Evolutionary conservation across 2,888 invertebrate species (phyloP).

Genomic region (Diarsia dahlii): DNA sequence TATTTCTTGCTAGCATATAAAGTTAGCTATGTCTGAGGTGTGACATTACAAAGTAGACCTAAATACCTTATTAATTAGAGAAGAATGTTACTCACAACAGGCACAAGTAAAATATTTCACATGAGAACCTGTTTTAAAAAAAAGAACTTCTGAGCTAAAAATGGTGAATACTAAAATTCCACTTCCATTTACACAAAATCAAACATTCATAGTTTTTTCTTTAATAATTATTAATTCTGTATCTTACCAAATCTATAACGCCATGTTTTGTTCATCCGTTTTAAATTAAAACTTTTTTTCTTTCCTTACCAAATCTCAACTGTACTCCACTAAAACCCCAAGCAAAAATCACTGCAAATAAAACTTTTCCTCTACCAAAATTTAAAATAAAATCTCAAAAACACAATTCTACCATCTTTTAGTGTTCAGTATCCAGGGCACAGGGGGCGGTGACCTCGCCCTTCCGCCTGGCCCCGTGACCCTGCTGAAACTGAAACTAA

Average conservation of each 20-base stretch:
- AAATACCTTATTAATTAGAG: constrained; percentile 51
- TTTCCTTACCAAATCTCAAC: background rate
- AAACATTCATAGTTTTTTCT: background rate
- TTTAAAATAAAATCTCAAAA: constrained; percentile 39
- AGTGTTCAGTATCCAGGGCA: constrained; percentile 70
- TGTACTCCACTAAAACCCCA: background rate
- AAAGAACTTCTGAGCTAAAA: constrained; percentile 14
- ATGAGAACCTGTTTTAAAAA: constrained; percentile 10
- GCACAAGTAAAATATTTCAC: constrained; percentile 28
- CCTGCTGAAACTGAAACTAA: constrained; percentile 78
- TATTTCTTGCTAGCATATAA: constrained; percentile 37
- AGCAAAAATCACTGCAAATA: background rate
- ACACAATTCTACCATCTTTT: constrained; percentile 57
- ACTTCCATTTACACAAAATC: background rate
- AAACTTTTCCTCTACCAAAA: background rate
- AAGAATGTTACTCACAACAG: constrained; percentile 30
- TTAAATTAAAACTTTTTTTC: background rate
- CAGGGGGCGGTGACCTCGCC: constrained; percentile 78
- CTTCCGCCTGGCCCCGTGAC: constrained; percentile 76
- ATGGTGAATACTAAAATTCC: constrained; percentile 30
- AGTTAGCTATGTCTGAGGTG: constrained; percentile 50
- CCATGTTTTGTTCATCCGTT: background rate
- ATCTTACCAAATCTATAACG: background rate
- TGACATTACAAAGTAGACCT: constrained; percentile 51
- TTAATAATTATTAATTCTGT: background rate